Percentiles rank a stretch among this genome's conserved stretches.
These are phyloP conservation scores for Menidia menidia DNA, from an alignment of 2,797 vertebrate species.

Conservation along the genomic window DNA sequence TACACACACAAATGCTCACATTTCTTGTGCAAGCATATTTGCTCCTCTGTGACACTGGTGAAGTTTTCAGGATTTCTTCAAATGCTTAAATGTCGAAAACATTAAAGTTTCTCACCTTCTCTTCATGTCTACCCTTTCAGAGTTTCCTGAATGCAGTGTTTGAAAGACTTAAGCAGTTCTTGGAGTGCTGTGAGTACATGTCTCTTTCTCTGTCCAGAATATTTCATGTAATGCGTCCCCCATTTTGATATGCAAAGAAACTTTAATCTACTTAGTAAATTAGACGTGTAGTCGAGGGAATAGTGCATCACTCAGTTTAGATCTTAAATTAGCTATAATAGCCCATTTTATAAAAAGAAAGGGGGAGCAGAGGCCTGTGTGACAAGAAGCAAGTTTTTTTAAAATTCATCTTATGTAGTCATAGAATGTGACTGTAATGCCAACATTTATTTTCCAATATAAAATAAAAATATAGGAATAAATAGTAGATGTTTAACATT, in stretches of 20 bases:
- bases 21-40: slow-evolving; percentile 42
- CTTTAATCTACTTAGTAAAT: slow-evolving; percentile 21
- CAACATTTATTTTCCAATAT: too few species aligned
- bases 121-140: slow-evolving; percentile 79
- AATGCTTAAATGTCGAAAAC: slow-evolving; percentile 48
- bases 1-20: background rate
- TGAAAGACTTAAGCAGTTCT: slow-evolving; percentile 93
- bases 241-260: slow-evolving; percentile 33
- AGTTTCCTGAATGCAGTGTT: slow-evolving; percentile 93
- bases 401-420: too few species aligned
- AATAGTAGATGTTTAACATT: too few species aligned
- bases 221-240: slow-evolving; percentile 34
- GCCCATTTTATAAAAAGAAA: too few species aligned
- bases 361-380: too few species aligned
- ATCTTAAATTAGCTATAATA: too few species aligned
- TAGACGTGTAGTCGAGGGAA: slow-evolving; percentile 12
- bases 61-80: slow-evolving; percentile 51
- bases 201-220: slow-evolving; percentile 31
- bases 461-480: too few species aligned
- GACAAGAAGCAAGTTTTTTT: too few species aligned
- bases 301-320: too few species aligned
- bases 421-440: too few species aligned
- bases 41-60: slow-evolving; percentile 37
- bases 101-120: slow-evolving; percentile 57
- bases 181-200: slow-evolving; percentile 93